Evolutionary conservation across 2,797 vertebrate genomes (phyloP), one percentile per base, ranked within the genome.

Genomic region (Microhierax caerulescens): DNA sequence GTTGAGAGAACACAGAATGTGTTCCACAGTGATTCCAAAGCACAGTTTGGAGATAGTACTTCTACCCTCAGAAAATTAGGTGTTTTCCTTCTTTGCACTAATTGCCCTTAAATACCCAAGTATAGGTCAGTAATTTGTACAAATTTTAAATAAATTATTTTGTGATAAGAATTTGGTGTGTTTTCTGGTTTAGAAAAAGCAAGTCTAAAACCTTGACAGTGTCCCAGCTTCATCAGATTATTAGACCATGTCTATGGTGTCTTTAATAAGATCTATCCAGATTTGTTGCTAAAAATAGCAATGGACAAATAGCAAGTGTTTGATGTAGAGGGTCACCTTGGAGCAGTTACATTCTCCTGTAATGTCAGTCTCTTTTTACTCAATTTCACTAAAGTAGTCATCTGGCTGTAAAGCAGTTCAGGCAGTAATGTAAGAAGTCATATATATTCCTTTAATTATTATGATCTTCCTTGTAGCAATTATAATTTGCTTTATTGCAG

Each of bases 381-480:
- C 57, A 84, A 30, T 95, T 94, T 95, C 90, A 74, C 72, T 50
- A 18, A 77, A 57, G 83, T 89, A 90, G 75, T 97, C 95, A 93
- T 85, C 91, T 90, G 81, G 91, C 74, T 88, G 21, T 97, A 96
- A 97, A 97, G 76, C 90, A 91, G 91, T 95, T 93, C 93, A 93
- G 73, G 85, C 91, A 96, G 90, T 90, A 97, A 96, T 88, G 84
- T 95, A 77, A 76, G 75, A 81, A 95, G 93, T 96, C 91, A 90
- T 96, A 97, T 96, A 97, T 96, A 97, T 97, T 82, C 91, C 78
- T 97, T 97, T 98, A 97, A 97, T 97, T 97, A 96, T 96, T 94
- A 93, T 85, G 82, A 90, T 96, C 90, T 96, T 92, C 93, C 92
- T 91, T 97, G 88, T 97, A 95, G 96, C 95, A 96, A 97, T 98